Conservation (phyloP, 2,888 invertebrate species). For the Agrochola lychnidis region DNA sequence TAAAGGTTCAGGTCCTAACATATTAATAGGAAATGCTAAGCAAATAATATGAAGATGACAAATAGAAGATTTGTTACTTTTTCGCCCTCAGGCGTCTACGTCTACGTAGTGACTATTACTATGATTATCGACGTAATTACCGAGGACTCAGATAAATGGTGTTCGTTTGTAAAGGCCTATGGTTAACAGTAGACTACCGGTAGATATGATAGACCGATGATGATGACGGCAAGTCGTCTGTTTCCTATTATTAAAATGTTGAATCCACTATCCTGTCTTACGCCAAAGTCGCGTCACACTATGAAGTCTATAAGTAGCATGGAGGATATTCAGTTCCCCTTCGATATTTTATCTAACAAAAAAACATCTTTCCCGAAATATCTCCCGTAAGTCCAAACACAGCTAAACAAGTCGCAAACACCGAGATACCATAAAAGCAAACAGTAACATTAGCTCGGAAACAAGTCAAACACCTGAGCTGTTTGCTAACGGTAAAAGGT, state of each 20-base stretch:
- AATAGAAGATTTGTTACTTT: background rate
- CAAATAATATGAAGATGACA: background rate
- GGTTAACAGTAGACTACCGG: background rate
- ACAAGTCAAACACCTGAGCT: conserved; percentile 76
- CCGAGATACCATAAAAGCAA: conserved; percentile 52
- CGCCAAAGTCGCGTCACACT: background rate
- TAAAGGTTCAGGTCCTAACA: background rate
- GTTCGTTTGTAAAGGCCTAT: background rate
- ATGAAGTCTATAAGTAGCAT: background rate
- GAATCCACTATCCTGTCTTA: background rate
- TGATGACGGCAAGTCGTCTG: background rate
- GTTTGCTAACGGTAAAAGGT: conserved; percentile 78
- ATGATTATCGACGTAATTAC: no score
- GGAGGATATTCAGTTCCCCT: background rate
- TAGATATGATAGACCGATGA: background rate
- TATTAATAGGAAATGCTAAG: background rate
- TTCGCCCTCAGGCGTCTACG: background rate
- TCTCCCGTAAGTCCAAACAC: conserved; percentile 36
- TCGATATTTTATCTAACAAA: background rate
- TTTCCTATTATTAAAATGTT: background rate
- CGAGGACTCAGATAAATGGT: background rate
- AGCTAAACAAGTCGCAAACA: conserved; percentile 59
- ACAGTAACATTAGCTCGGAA: conserved; percentile 61
- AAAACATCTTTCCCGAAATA: conserved; percentile 31
- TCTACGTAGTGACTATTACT: no score